Percentiles rank a stretch among this genome's conserved stretches.
Conservation (phyloP, 2,797 vertebrate genomes). For the Pseudochirops corinnae region DNA sequence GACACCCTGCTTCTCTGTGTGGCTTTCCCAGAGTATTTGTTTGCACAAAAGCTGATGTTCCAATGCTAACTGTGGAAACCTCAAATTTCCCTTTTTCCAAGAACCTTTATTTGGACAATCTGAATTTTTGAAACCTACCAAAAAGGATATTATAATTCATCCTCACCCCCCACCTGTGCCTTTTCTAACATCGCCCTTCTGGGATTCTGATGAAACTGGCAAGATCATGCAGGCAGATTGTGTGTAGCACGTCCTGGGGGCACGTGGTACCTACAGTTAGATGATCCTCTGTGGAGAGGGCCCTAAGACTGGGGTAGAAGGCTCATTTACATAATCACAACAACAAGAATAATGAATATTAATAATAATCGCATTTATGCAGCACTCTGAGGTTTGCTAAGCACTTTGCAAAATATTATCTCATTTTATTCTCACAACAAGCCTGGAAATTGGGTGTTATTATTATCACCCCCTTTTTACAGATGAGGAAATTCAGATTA, state of each 20-base stretch:
- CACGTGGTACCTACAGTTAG: constrained; percentile 2
- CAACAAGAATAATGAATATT: not conserved
- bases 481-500: not conserved
- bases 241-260: not conserved
- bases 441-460: not conserved
- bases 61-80: too few species aligned
- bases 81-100: not conserved
- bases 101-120: not conserved
- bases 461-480: not conserved
- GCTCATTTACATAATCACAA: not conserved
- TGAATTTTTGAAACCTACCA: not conserved
- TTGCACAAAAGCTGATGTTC: not conserved
- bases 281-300: not conserved
- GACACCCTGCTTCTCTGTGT: not conserved
- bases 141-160: not conserved
- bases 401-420: not conserved
- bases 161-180: not conserved
- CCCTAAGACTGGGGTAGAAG: not conserved
- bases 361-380: not conserved
- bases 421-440: not conserved
- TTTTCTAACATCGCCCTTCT: not conserved
- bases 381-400: not conserved
- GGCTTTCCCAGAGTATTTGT: not conserved
- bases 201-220: not conserved
- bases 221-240: not conserved